Evolutionary conservation across 2,797 vertebrate species (phyloP).

Genomic region (Synanceia verrucosa): DNA sequence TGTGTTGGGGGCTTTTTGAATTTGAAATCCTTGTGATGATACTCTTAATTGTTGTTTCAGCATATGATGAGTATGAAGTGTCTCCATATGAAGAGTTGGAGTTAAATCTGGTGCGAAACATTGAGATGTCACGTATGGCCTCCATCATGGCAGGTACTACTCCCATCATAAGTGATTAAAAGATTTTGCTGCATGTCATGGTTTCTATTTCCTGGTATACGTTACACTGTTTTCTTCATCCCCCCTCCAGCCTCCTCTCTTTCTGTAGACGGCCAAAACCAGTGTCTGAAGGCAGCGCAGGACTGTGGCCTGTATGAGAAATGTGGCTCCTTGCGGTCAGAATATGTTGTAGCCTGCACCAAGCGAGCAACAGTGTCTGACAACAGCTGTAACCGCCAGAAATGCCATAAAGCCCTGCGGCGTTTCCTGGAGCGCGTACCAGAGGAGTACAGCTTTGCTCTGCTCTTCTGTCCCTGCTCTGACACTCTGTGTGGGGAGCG

Average conservation of each 20-base stretch:
- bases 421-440: slow-evolving; percentile 93
- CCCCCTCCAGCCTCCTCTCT: slow-evolving; percentile 73
- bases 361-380: slow-evolving; percentile 73
- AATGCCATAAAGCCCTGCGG: slow-evolving; percentile 89
- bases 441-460: slow-evolving; percentile 88
- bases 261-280: slow-evolving; percentile 84
- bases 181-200: not conserved
- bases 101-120: slow-evolving; percentile 84
- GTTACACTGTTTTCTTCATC: not conserved
- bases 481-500: slow-evolving; percentile 91
- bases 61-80: slow-evolving; percentile 86
- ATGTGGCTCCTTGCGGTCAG: slow-evolving; percentile 90
- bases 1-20: not conserved
- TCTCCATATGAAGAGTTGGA: slow-evolving; percentile 90
- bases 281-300: slow-evolving; percentile 91
- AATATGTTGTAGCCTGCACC: slow-evolving; percentile 91
- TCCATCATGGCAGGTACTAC: slow-evolving; percentile 86
- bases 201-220: not conserved
- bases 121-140: slow-evolving; percentile 86
- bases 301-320: slow-evolving; percentile 90
- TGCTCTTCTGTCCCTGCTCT: slow-evolving; percentile 93
- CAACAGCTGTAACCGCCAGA: slow-evolving; percentile 87
- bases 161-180: not conserved
- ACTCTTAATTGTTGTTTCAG: slow-evolving; percentile 61
- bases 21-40: not conserved